Conservation (phyloP, 2,797 vertebrate species). For the Rhynchonycteris naso region DNA sequence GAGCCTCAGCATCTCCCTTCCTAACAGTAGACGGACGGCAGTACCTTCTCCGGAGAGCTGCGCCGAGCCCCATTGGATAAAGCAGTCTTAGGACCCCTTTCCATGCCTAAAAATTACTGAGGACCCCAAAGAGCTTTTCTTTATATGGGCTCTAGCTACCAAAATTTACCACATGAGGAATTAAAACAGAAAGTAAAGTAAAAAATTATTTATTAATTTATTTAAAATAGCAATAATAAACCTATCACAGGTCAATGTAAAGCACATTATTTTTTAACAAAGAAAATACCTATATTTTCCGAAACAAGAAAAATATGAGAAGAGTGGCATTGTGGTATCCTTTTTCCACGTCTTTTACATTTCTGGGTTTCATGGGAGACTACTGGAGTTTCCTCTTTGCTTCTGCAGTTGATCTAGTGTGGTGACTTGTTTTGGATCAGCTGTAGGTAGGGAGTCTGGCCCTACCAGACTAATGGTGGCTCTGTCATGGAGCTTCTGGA, state of each 20-base stretch:
- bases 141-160: not conserved
- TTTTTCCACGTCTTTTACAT: not conserved
- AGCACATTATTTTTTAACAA: not conserved
- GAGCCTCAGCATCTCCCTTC: not conserved
- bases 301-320: not conserved
- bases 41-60: not conserved
- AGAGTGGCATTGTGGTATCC: not conserved
- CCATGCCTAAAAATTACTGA: not conserved
- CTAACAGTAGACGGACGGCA: not conserved
- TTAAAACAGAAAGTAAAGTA: not conserved
- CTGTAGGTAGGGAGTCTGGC: not conserved
- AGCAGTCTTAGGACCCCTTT: not conserved
- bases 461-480: not conserved
- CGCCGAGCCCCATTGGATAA: not conserved
- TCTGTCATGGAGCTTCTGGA: not conserved
- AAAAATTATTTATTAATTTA: not conserved
- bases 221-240: not conserved
- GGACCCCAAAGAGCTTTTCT: not conserved
- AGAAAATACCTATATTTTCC: not conserved
- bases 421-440: not conserved
- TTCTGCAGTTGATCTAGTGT: not conserved
- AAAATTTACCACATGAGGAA: not conserved
- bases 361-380: not conserved
- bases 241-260: not conserved
- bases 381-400: not conserved